phyloP scores from a whole-genome alignment of 2,797 vertebrate genomes.

The Pteronotus mesoamericanus region DNA sequence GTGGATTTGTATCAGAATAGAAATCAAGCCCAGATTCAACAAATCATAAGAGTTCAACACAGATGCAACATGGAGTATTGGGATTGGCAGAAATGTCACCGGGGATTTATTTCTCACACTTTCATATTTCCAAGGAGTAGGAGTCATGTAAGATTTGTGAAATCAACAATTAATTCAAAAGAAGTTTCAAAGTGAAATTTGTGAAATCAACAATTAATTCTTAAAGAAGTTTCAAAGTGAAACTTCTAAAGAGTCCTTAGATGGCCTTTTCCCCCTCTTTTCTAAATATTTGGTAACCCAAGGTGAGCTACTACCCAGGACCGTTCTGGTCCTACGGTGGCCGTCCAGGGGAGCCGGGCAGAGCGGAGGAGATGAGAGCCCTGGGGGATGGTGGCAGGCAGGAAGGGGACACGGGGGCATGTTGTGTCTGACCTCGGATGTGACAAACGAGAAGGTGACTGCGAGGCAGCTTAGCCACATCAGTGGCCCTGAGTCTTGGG shows the following conservation, averaged over 20 bases:
- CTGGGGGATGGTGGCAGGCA: neutral
- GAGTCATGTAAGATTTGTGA: conserved; percentile 7
- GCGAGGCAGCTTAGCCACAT: neutral
- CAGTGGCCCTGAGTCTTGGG: neutral
- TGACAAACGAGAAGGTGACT: neutral
- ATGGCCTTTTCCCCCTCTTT: neutral
- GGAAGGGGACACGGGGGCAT: neutral
- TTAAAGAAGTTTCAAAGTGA: neutral
- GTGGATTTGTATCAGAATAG: neutral
- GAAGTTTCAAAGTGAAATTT: neutral
- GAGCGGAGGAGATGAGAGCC: neutral
- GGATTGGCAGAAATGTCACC: neutral
- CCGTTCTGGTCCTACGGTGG: neutral
- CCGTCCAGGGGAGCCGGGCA: neutral
- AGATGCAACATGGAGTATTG: neutral
- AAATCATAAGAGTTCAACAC: neutral
- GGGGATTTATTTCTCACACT: neutral
- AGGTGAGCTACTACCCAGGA: neutral
- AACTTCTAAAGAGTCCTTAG: neutral
- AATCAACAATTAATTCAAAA: conserved; percentile 10
- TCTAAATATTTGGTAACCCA: neutral
- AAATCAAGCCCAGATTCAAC: conserved; percentile 4
- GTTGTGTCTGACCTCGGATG: neutral
- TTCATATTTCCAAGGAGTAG: neutral
- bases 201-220: conserved; percentile 10